These are phyloP conservation scores for Scaptomyza caliginosa DNA, from an alignment of 2,888 invertebrate genomes.

Conservation along the genomic window DNA sequence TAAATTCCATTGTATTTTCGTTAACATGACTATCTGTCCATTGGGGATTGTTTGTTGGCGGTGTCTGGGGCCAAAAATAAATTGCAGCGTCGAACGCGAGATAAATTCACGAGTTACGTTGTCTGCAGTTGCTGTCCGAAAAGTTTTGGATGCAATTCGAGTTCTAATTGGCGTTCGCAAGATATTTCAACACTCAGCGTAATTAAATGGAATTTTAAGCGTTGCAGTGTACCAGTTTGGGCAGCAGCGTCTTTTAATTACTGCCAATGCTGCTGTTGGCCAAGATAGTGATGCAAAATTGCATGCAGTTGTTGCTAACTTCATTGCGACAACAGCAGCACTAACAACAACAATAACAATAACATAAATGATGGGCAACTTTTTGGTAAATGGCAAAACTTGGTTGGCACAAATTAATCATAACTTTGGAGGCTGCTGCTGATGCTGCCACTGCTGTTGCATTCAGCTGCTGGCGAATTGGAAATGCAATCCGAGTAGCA, in stretches of 20 bases:
- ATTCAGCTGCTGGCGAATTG: constrained; percentile 41
- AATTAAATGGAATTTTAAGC: constrained; percentile 78
- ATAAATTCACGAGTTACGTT: constrained; percentile 6
- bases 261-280: constrained; percentile 31
- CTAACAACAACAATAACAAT: constrained; percentile 6
- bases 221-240: constrained; percentile 41
- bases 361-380: constrained; percentile 50
- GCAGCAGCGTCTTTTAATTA: constrained; percentile 67
- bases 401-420: constrained; percentile 77
- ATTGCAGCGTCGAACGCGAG: constrained; percentile 20
- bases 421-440: constrained; percentile 67
- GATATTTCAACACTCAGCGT: constrained; percentile 77
- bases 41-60: background rate
- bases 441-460: constrained; percentile 34
- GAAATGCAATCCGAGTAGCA: constrained; percentile 39
- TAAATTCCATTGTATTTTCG: constrained; percentile 35
- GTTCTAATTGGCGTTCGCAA: constrained; percentile 70
- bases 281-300: constrained; percentile 55
- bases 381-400: constrained; percentile 71
- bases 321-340: constrained; percentile 42
- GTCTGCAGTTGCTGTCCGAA: constrained; percentile 59
- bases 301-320: constrained; percentile 61
- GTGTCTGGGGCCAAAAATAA: constrained; percentile 17
- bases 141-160: constrained; percentile 59
- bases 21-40: too few relatives aligned